phyloP scores from a whole-genome alignment of 30 jellyfish, hydroid and myxozoan genomes.

The Hydractinia echinata region DNA sequence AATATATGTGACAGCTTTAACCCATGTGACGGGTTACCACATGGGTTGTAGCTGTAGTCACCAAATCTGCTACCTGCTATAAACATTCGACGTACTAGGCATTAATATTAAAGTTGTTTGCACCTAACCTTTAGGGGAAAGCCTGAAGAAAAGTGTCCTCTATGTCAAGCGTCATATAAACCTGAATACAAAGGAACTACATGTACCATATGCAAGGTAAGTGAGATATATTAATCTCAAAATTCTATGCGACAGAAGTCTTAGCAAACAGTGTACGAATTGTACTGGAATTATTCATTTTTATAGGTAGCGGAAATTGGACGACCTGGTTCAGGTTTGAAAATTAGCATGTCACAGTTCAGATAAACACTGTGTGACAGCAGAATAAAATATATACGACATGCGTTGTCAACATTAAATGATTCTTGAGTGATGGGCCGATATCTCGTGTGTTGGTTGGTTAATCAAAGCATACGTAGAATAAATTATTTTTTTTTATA shows the following conservation, averaged over 20 bases:
- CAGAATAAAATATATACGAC: neutral
- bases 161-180: constrained; percentile 70
- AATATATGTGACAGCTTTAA: too few relatives aligned
- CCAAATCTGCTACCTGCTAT: too few relatives aligned
- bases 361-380: neutral
- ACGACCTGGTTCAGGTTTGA: constrained; percentile 77
- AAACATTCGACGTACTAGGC: too few relatives aligned
- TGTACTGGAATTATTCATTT: neutral
- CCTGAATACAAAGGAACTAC: constrained; percentile 83
- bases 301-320: constrained; percentile 94
- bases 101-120: neutral
- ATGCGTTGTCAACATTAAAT: neutral
- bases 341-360: constrained; percentile 45
- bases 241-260: neutral
- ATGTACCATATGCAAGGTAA: constrained; percentile 73
- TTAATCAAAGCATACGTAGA: too few relatives aligned
- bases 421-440: too few relatives aligned
- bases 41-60: too few relatives aligned
- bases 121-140: constrained; percentile 58
- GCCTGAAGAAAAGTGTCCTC: constrained; percentile 95
- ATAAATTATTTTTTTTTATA: too few relatives aligned
- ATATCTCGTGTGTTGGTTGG: too few relatives aligned
- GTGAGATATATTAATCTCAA: neutral
- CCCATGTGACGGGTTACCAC: too few relatives aligned
- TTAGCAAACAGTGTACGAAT: neutral